phyloP scores from a whole-genome alignment of 2,113 vertebrate species.

The Ceyx melanurus region DNA sequence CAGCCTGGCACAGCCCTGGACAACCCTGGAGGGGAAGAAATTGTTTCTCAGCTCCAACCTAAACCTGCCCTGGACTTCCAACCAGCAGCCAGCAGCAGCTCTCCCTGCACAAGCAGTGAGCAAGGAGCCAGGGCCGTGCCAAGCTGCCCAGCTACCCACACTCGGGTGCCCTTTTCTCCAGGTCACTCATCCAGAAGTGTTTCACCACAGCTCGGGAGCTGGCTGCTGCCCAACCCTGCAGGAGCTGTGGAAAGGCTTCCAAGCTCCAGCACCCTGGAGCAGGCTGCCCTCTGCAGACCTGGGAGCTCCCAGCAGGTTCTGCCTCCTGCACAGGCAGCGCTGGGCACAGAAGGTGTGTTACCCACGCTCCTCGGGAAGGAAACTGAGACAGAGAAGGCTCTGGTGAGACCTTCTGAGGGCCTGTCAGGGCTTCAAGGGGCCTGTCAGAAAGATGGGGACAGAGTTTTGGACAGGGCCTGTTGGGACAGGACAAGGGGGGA shows the following conservation, averaged over 20 bases:
- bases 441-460: too few species aligned
- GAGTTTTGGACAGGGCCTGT: too few species aligned
- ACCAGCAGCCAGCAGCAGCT: background rate
- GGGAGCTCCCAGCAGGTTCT: background rate
- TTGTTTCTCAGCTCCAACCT: too few species aligned
- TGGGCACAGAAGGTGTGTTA: accelerated
- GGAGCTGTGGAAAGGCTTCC: background rate
- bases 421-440: too few species aligned
- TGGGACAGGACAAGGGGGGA: too few species aligned
- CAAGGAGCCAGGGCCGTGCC: accelerated
- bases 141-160: background rate
- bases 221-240: background rate
- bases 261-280: background rate
- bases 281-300: slow-evolving; percentile 24
- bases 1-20: too few species aligned
- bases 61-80: background rate
- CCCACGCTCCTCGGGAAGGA: background rate
- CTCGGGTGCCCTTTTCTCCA: background rate
- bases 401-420: too few species aligned
- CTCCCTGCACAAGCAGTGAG: background rate
- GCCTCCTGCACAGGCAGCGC: background rate
- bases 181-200: background rate
- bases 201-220: background rate
- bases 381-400: background rate
- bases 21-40: too few species aligned